These are phyloP conservation scores for Trypoxylus dichotomus DNA, from an alignment of 1,140 invertebrate genomes.

Conservation along the genomic window DNA sequence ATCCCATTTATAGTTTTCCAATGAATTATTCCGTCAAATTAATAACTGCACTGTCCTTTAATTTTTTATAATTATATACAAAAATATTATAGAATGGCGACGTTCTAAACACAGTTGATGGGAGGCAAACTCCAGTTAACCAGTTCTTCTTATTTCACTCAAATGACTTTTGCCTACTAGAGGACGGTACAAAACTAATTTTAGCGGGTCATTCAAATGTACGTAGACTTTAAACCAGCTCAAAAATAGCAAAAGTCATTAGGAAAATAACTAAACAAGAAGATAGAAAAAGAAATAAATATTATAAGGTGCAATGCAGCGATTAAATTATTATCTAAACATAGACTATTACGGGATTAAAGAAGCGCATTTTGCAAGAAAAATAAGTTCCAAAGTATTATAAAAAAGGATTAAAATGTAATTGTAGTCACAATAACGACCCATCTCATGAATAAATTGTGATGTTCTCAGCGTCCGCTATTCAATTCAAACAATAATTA, in stretches of 20 bases:
- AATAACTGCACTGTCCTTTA: constrained; percentile 19
- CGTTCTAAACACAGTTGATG: constrained; percentile 52
- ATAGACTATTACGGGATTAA: no score
- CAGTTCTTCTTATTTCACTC: constrained; percentile 41
- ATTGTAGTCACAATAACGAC: no score
- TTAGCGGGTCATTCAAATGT: constrained; percentile 1
- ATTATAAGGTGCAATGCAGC: not conserved
- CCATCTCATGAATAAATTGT: no score
- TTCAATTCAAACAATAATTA: no score
- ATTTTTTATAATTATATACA: constrained; percentile 28
- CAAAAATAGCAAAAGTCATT: not conserved
- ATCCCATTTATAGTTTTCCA: not conserved
- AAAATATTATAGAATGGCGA: constrained; percentile 52
- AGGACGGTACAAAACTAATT: constrained; percentile 1
- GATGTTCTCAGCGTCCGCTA: no score
- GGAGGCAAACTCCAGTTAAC: constrained; percentile 54
- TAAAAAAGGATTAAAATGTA: no score
- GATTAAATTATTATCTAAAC: no score
- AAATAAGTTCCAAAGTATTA: no score
- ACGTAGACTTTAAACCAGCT: not conserved
- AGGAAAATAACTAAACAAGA: no score
- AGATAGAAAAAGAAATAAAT: no score
- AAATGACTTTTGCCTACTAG: constrained; percentile 27
- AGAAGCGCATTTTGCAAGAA: no score
- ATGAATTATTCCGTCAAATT: not conserved